Percentiles rank a stretch among this genome's conserved stretches.
Conservation (phyloP, 92 coral and sea anemone genomes). For the Zoanthus sociatus region DNA sequence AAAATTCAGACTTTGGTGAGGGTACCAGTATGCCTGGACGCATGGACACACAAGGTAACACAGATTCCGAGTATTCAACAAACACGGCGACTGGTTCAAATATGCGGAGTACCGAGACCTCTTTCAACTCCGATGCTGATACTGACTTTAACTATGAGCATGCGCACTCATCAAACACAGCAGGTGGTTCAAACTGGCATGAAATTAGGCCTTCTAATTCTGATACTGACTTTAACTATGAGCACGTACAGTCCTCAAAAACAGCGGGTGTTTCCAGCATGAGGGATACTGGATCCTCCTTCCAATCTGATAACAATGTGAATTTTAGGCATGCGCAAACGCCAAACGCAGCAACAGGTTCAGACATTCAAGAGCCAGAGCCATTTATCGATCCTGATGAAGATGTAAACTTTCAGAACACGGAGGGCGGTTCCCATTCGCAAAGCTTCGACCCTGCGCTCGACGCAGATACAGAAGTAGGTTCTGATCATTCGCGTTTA, state of each 20-base stretch:
- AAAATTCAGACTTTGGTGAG: constrained; percentile 11
- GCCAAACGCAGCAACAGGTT: background rate
- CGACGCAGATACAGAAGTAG: background rate
- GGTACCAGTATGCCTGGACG: constrained; percentile 6
- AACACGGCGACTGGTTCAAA: background rate
- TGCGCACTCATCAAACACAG: background rate
- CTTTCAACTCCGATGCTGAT: background rate
- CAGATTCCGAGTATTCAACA: background rate
- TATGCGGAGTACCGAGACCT: background rate
- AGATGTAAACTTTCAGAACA: background rate
- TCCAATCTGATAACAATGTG: background rate
- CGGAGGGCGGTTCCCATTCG: background rate
- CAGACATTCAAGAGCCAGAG: background rate
- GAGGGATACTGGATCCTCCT: background rate
- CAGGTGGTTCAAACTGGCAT: background rate
- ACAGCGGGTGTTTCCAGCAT: background rate
- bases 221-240: background rate
- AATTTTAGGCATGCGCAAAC: constrained; percentile 25
- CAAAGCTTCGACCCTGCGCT: background rate
- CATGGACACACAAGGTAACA: background rate
- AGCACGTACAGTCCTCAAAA: background rate
- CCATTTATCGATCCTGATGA: background rate
- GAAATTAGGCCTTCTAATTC: background rate
- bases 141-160: background rate
- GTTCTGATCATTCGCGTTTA: constrained; percentile 25